Percentiles rank a stretch among this genome's conserved stretches.
Evolutionary conservation across 2,888 invertebrate species (phyloP).

Genomic region (Andricus quercusramuli): DNA sequence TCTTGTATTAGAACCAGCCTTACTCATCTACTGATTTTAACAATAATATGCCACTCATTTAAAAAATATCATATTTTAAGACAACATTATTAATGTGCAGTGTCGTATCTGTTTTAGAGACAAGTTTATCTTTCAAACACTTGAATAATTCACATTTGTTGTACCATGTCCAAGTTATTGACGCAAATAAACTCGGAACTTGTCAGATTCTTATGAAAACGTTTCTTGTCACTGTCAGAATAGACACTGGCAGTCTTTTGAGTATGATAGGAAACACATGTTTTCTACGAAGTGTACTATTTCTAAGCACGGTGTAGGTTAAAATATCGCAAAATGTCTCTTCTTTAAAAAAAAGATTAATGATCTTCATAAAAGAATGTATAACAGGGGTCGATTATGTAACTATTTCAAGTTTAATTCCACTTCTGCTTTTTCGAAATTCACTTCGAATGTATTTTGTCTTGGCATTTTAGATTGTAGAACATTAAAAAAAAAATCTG

Average conservation of each 20-base stretch:
- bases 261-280: conserved; percentile 35
- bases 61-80: neutral
- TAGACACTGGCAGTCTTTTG: conserved; percentile 20
- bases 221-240: conserved; percentile 12
- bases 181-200: conserved; percentile 25
- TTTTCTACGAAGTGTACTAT: conserved; percentile 26
- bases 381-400: neutral
- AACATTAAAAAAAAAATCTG: too few relatives aligned
- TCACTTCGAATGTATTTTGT: too few relatives aligned
- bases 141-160: neutral
- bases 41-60: neutral
- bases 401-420: too few relatives aligned
- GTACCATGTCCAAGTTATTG: conserved; percentile 27
- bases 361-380: neutral
- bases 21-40: too few relatives aligned
- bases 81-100: neutral
- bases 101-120: neutral
- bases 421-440: too few relatives aligned
- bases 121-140: conserved; percentile 7
- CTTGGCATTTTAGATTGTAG: too few relatives aligned
- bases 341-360: neutral
- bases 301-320: neutral
- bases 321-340: neutral
- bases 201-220: conserved; percentile 16
- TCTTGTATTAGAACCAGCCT: too few relatives aligned